These are phyloP conservation scores for Ceratosolen solmsi DNA, from an alignment of 1,140 invertebrate species.

Conservation along the genomic window DNA sequence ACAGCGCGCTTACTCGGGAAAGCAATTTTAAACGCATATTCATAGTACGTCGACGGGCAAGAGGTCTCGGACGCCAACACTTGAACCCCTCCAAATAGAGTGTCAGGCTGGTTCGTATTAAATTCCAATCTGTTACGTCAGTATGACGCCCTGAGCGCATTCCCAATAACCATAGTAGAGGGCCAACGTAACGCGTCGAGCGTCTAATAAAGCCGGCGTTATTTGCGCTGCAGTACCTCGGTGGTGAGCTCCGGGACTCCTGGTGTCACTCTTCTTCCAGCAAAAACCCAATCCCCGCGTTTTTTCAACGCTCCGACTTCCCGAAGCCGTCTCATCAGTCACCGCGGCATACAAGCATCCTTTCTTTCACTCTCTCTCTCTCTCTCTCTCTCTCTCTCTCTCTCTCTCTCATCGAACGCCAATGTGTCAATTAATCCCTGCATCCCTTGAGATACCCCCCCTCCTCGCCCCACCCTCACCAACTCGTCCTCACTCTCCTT, in stretches of 20 bases:
- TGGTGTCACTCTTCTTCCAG: not conserved
- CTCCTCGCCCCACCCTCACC: not conserved
- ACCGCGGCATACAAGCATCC: slow-evolving; percentile 37
- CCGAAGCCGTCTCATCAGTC: slow-evolving; percentile 64
- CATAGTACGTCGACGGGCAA: not conserved
- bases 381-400: not conserved
- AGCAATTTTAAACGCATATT: slow-evolving; percentile 1
- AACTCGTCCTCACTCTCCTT: not conserved
- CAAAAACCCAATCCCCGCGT: slow-evolving; percentile 60
- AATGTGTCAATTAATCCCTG: slow-evolving; percentile 69
- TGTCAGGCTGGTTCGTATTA: slow-evolving; percentile 36
- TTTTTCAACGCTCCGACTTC: slow-evolving; percentile 49
- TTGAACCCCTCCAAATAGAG: slow-evolving; percentile 34
- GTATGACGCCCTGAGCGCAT: not conserved
- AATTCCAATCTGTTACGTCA: slow-evolving; percentile 48
- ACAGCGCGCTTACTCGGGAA: not conserved
- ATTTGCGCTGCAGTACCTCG: not conserved
- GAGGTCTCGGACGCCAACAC: not conserved
- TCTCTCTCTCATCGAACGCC: slow-evolving; percentile 49
- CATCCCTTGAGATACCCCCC: slow-evolving; percentile 57
- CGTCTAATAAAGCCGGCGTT: slow-evolving; percentile 32
- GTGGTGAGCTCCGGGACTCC: not conserved
- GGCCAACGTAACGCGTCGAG: not conserved
- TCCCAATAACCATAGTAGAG: not conserved
- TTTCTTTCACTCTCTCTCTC: not conserved